phyloP scores from a whole-genome alignment of 2,113 vertebrate species.

The Paralichthys olivaceus region DNA sequence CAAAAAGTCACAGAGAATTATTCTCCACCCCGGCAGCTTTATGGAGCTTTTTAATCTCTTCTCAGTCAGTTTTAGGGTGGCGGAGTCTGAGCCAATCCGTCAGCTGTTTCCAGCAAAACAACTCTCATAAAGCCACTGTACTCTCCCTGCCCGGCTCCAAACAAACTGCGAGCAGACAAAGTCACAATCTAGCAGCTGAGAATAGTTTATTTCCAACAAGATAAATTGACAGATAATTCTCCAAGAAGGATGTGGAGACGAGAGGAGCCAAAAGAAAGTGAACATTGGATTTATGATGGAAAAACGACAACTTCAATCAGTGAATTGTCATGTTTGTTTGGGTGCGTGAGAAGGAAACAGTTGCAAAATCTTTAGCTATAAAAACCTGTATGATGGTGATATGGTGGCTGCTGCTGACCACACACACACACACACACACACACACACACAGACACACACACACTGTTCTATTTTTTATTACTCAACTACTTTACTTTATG shows the following conservation, averaged over 20 bases:
- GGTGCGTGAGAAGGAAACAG: not conserved
- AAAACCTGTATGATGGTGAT: not conserved
- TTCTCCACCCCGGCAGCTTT: not conserved
- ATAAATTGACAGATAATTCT: not conserved
- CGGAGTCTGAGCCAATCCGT: not conserved
- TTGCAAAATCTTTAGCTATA: not conserved
- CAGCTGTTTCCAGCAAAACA: not conserved
- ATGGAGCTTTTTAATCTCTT: not conserved
- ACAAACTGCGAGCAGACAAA: not conserved
- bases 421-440: not conserved
- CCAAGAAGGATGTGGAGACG: not conserved
- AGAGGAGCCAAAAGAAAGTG: not conserved
- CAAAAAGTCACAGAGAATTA: constrained; percentile 3
- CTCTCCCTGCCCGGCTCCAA: not conserved
- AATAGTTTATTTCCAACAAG: not conserved
- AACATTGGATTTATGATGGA: not conserved
- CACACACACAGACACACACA: not conserved
- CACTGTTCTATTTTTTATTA: not conserved
- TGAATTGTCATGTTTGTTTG: not conserved
- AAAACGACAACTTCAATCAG: not conserved
- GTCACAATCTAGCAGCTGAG: not conserved
- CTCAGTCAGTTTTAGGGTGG: not conserved
- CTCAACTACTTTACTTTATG: no score
- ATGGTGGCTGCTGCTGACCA: no score
- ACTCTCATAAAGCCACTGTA: not conserved